Conservation (phyloP, 2,888 invertebrate species). For the Tachina fera region DNA sequence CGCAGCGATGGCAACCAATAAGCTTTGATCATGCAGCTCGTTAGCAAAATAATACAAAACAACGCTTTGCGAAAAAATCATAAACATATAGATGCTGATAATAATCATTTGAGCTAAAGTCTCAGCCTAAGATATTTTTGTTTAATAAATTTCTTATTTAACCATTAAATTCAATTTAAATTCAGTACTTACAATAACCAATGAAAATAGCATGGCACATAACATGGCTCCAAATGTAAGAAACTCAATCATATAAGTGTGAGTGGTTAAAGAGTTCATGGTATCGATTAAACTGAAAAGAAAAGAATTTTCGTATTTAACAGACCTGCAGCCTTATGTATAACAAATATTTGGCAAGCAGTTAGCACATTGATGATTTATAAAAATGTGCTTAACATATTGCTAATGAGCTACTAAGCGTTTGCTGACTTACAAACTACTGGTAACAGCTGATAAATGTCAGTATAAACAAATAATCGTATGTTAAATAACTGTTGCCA, state of each 20-base stretch:
- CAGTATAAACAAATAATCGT: no score
- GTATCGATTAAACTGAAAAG: constrained; percentile 46
- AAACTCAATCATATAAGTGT: constrained; percentile 71
- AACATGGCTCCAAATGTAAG: constrained; percentile 75
- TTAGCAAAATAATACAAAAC: constrained; percentile 78
- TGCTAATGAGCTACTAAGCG: no score
- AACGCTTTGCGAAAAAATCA: constrained; percentile 78
- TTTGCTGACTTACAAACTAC: no score
- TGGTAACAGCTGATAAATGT: no score
- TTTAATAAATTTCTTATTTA: background rate
- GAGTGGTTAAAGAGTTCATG: constrained; percentile 57
- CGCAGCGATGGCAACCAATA: constrained; percentile 76
- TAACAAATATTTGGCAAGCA: no score
- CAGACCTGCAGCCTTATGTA: background rate
- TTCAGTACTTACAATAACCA: constrained; percentile 72
- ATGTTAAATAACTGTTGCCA: no score
- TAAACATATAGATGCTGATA: constrained; percentile 76
- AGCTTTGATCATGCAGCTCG: constrained; percentile 78
- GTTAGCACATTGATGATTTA: no score
- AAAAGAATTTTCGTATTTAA: background rate
- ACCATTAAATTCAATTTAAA: background rate
- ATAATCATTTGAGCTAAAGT: constrained; percentile 76
- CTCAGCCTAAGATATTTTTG: constrained; percentile 73
- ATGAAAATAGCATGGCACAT: constrained; percentile 75
- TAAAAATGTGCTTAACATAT: no score